phyloP scores from a whole-genome alignment of 2,113 vertebrate genomes.

The Bettongia penicillata region DNA sequence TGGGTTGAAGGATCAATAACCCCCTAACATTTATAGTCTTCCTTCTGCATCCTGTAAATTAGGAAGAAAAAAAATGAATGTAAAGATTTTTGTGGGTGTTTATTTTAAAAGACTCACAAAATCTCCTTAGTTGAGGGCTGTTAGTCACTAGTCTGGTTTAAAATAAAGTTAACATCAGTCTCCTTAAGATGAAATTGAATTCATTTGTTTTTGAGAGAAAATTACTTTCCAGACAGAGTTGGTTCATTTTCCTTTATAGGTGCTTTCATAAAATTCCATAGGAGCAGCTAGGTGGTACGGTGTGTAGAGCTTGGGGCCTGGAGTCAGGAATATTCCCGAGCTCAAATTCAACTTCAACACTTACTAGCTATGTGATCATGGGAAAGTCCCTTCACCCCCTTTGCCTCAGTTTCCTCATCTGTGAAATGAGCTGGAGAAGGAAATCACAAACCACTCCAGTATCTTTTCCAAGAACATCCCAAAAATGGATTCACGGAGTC shows the following conservation, averaged over 20 bases:
- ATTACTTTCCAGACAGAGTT: background rate
- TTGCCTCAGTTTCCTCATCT: background rate
- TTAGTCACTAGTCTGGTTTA: background rate
- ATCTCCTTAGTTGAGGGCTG: too few species aligned
- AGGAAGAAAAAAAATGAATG: background rate
- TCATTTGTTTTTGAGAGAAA: background rate
- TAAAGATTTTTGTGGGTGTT: background rate
- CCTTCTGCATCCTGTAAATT: background rate
- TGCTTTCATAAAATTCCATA: background rate
- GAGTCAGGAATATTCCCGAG: background rate
- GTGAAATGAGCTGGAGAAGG: background rate
- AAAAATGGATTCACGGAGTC: background rate
- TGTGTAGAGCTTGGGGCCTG: background rate
- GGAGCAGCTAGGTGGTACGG: too few species aligned
- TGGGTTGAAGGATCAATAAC: background rate
- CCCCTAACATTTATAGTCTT: background rate
- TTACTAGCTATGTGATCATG: too few species aligned
- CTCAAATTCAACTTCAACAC: background rate
- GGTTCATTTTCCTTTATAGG: background rate
- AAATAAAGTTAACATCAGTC: background rate
- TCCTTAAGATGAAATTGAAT: background rate
- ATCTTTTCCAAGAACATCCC: background rate
- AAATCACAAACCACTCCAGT: background rate
- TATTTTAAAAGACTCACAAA: too few species aligned
- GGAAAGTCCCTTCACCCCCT: background rate